Evolutionary conservation across 2,797 vertebrate genomes (phyloP).

Genomic region (Peromyscus aztecus): DNA sequence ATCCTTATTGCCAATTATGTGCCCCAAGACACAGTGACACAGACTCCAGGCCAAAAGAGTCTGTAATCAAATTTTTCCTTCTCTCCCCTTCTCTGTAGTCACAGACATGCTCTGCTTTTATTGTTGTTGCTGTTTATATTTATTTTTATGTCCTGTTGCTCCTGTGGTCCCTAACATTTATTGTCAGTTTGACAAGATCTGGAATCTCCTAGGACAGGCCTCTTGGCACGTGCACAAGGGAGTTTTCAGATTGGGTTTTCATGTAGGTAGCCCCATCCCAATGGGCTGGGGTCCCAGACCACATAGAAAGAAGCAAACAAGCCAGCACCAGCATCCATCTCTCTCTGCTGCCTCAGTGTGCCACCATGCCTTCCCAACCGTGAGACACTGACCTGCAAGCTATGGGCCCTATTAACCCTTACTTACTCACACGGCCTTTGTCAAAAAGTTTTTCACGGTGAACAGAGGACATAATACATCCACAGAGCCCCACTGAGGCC

Average conservation of each 20-base stretch:
- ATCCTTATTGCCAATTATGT: rapidly evolving
- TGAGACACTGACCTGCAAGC: not conserved
- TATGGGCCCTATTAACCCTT: not conserved
- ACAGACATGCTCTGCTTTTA: not conserved
- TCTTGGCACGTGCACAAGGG: not conserved
- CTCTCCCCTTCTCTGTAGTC: not conserved
- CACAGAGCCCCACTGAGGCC: not conserved
- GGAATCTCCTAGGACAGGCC: not conserved
- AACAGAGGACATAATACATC: too few species aligned
- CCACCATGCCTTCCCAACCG: not conserved
- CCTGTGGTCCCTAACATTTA: not conserved
- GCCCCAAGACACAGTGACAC: not conserved
- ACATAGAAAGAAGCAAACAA: not conserved
- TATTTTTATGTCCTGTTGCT: not conserved
- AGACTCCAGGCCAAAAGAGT: not conserved
- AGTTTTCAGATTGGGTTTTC: not conserved
- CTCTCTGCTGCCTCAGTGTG: not conserved
- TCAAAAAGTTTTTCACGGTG: not conserved
- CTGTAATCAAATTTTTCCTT: not conserved
- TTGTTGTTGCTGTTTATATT: not conserved
- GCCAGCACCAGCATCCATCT: too few species aligned
- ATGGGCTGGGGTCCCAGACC: not conserved
- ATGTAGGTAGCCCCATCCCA: not conserved
- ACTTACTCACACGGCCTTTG: not conserved
- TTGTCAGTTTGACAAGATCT: not conserved